These are phyloP conservation scores for Galbula dea DNA, from an alignment of 2,113 vertebrate genomes.

Conservation along the genomic window DNA sequence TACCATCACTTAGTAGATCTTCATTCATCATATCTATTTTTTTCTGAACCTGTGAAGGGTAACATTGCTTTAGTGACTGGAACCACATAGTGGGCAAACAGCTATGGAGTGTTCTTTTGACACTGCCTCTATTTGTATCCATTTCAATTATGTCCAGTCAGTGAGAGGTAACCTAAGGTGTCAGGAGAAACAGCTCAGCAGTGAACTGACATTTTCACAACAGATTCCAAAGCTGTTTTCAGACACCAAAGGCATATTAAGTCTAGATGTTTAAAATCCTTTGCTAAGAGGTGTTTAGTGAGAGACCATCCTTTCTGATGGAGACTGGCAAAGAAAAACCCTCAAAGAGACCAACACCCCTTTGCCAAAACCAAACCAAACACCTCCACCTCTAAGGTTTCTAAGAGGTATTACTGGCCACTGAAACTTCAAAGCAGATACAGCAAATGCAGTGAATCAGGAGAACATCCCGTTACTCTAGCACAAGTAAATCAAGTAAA, in stretches of 20 bases:
- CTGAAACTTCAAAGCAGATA: not conserved
- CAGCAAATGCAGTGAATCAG: not conserved
- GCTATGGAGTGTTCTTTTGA: not conserved
- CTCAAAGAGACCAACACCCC: not conserved
- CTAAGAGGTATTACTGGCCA: not conserved
- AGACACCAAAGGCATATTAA: not conserved
- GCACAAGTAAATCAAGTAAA: not conserved
- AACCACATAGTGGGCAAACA: not conserved
- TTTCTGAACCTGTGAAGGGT: constrained; percentile 88
- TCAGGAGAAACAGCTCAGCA: not conserved
- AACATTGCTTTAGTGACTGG: not conserved
- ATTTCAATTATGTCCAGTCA: not conserved
- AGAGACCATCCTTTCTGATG: not conserved
- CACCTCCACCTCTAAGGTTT: not conserved
- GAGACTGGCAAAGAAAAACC: not conserved
- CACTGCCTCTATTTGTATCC: not conserved
- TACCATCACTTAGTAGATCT: constrained; percentile 90
- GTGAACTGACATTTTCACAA: not conserved
- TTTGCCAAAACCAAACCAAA: not conserved
- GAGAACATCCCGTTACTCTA: not conserved
- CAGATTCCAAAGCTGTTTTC: not conserved
- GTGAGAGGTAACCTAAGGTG: not conserved
- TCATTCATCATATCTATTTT: constrained; percentile 93
- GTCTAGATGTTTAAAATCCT: not conserved
- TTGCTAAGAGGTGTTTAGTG: not conserved